Evolutionary conservation across 2,888 invertebrate species (phyloP).

Genomic region (Heteropelma amictum): DNA sequence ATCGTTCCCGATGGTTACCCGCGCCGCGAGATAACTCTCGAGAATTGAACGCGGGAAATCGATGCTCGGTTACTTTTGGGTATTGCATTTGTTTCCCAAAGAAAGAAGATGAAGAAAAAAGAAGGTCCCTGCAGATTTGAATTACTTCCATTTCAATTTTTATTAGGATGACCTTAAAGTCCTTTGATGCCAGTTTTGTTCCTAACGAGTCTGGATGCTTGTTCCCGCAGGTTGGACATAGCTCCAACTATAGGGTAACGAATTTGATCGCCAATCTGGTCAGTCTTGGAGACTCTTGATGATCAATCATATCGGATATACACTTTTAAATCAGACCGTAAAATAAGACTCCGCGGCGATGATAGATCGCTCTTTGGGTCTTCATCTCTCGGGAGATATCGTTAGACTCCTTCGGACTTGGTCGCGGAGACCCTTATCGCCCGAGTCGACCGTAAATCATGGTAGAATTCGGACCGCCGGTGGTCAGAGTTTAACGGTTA

Average conservation of each 20-base stretch:
- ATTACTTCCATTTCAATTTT: too few relatives aligned
- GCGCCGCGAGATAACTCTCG: conserved; percentile 41
- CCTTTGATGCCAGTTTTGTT: too few relatives aligned
- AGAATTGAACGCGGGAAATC: too few relatives aligned
- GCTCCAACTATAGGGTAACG: too few relatives aligned
- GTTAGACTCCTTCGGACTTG: conserved; percentile 33
- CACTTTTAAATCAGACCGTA: not conserved
- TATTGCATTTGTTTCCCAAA: too few relatives aligned
- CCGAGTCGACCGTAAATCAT: conserved; percentile 64
- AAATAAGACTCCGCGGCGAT: not conserved
- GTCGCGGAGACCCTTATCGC: conserved; percentile 56
- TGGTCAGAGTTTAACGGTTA: conserved; percentile 55
- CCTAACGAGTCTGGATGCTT: too few relatives aligned
- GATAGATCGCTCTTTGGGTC: conserved; percentile 4
- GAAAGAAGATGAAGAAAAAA: too few relatives aligned
- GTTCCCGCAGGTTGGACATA: too few relatives aligned
- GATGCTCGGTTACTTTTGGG: not conserved
- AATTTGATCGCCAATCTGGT: not conserved
- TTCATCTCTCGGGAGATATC: conserved; percentile 22
- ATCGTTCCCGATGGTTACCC: conserved; percentile 65
- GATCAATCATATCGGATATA: not conserved
- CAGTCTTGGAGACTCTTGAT: not conserved
- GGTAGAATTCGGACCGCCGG: conserved; percentile 59
- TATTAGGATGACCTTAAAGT: too few relatives aligned
- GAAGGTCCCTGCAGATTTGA: too few relatives aligned